phyloP scores from a whole-genome alignment of 1,140 invertebrate genomes.

The Caenorhabditis latens region DNA sequence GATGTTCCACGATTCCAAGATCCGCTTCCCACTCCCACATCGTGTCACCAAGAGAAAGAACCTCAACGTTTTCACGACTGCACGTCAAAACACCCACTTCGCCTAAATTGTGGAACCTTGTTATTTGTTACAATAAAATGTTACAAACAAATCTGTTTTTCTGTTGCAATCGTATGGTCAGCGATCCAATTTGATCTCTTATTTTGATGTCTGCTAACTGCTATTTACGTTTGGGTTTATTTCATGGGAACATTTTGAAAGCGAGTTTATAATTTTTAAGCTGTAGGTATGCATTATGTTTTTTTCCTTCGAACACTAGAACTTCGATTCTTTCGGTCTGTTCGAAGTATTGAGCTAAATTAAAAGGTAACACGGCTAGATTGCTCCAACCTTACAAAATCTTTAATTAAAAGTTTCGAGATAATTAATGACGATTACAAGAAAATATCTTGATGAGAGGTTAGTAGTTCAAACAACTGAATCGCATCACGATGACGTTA shows the following conservation, averaged over 20 bases:
- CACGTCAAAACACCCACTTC: conserved; percentile 93
- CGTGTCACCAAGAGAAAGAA: conserved; percentile 84
- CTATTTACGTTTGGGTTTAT: not conserved
- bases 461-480: too few species aligned
- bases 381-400: too few species aligned
- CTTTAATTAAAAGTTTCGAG: too few species aligned
- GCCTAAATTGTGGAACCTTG: conserved; percentile 70
- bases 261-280: too few species aligned
- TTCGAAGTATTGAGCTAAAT: too few species aligned
- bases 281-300: too few species aligned
- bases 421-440: too few species aligned
- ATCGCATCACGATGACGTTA: not conserved
- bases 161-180: not conserved
- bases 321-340: too few species aligned
- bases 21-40: conserved; percentile 95
- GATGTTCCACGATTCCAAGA: conserved; percentile 95
- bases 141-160: not conserved
- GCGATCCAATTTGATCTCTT: not conserved
- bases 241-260: too few species aligned
- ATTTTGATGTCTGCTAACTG: not conserved
- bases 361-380: too few species aligned
- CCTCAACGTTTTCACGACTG: conserved; percentile 82
- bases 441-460: too few species aligned
- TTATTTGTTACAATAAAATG: conserved; percentile 62
- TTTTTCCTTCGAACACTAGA: too few species aligned